Evolutionary conservation across 2,113 vertebrate species (phyloP).

Genomic region (Ammodytes dubius): DNA sequence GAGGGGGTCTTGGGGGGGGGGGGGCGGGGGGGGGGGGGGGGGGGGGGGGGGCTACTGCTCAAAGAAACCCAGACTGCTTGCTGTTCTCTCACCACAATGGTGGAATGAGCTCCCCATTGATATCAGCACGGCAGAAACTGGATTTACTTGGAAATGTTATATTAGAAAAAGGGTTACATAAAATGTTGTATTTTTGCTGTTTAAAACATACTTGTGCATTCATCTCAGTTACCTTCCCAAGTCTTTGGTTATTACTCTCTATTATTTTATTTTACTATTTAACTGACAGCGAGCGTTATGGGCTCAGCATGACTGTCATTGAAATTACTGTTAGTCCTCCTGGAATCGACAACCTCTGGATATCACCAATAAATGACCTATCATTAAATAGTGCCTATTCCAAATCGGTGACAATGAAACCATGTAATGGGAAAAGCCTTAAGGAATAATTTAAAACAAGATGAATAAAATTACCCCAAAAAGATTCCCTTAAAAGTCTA

Average conservation of each 20-base stretch:
- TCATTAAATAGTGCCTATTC: conserved; percentile 57
- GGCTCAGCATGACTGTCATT: conserved; percentile 16
- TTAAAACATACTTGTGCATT: neutral
- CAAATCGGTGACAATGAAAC: conserved; percentile 52
- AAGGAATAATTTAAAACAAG: conserved; percentile 59
- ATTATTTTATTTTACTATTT: conserved; percentile 10
- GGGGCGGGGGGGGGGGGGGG: no score
- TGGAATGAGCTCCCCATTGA: no score
- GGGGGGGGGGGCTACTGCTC: no score
- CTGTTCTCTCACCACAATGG: no score
- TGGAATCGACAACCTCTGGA: conserved; percentile 43
- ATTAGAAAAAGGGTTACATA: neutral
- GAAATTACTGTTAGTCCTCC: conserved; percentile 28
- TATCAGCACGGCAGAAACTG: no score
- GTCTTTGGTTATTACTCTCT: conserved; percentile 7
- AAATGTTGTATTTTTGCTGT: neutral
- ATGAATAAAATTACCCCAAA: conserved; percentile 65
- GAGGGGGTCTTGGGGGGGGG: no score
- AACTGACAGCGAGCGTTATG: conserved; percentile 24
- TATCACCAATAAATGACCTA: conserved; percentile 66
- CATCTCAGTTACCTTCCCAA: neutral
- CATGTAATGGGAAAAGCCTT: conserved; percentile 62
- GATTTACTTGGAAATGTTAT: neutral
- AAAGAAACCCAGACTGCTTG: no score
- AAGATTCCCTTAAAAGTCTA: conserved; percentile 66